Evolutionary conservation across 2,888 invertebrate species (phyloP).

Genomic region (Timandra comae): DNA sequence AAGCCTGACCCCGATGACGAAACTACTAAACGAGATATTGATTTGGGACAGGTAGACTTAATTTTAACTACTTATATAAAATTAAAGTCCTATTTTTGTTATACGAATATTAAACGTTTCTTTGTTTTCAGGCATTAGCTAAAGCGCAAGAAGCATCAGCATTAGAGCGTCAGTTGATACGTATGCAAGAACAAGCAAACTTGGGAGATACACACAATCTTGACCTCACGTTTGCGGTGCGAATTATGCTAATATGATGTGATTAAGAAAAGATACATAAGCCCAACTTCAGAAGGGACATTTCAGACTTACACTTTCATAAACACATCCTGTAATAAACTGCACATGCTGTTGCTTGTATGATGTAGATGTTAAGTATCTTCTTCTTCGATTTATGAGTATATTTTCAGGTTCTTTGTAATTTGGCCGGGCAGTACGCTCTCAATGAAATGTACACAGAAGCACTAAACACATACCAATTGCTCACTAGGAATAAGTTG

Average conservation of each 20-base stretch:
- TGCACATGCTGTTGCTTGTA: too few relatives aligned
- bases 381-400: too few relatives aligned
- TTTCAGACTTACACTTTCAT: too few relatives aligned
- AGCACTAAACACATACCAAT: constrained; percentile 96
- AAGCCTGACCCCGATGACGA: constrained; percentile 50
- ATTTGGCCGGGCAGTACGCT: constrained; percentile 95
- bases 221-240: constrained; percentile 95
- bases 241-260: too few relatives aligned
- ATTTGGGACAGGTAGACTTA: constrained; percentile 58
- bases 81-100: too few relatives aligned
- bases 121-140: constrained; percentile 78
- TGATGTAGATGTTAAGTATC: constrained; percentile 9
- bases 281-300: too few relatives aligned
- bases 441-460: constrained; percentile 96
- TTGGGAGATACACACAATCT: constrained; percentile 94
- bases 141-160: constrained; percentile 98
- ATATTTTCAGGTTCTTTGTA: constrained; percentile 89
- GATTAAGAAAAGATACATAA: too few relatives aligned
- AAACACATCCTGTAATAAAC: background rate
- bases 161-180: constrained; percentile 91
- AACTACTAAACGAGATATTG: constrained; percentile 43
- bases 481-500: constrained; percentile 94
- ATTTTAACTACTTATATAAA: too few relatives aligned
- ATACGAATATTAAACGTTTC: background rate
- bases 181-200: constrained; percentile 93